Evolutionary conservation across 1,140 invertebrate genomes (phyloP).

Genomic region (Eufriesea mexicana): DNA sequence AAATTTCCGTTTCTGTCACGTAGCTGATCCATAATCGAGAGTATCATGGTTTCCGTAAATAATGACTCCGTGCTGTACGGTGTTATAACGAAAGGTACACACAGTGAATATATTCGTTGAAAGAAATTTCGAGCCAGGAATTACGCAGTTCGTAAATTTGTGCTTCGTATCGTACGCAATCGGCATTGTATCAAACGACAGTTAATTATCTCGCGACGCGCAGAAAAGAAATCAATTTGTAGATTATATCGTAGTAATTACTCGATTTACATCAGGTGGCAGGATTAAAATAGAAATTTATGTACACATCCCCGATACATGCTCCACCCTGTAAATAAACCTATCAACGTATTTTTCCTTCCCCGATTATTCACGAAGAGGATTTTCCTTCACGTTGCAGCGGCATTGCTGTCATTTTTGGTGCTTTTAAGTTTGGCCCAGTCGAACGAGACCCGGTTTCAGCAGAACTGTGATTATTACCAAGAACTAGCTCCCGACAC

Average conservation of each 20-base stretch:
- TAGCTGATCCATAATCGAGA: neutral
- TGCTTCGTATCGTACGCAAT: neutral
- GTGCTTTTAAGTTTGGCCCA: slow-evolving; percentile 9
- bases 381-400: neutral
- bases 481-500: slow-evolving; percentile 69
- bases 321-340: neutral
- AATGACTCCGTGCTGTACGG: neutral
- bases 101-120: neutral
- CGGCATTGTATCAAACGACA: neutral
- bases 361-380: neutral
- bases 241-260: neutral
- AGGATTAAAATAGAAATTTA: neutral
- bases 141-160: neutral
- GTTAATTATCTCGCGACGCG: neutral
- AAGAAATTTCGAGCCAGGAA: neutral
- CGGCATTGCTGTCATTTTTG: neutral
- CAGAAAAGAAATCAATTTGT: accelerated
- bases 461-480: slow-evolving; percentile 63
- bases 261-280: neutral
- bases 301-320: neutral
- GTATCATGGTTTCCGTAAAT: neutral
- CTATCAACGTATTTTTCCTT: neutral
- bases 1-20: neutral
- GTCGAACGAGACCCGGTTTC: neutral
- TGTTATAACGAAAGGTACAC: neutral